A percentile compares a stretch with the other conserved stretches of the same genome.
phyloP scores from a whole-genome alignment of 1,140 invertebrate genomes.

The Lysiphlebus fabarum region DNA sequence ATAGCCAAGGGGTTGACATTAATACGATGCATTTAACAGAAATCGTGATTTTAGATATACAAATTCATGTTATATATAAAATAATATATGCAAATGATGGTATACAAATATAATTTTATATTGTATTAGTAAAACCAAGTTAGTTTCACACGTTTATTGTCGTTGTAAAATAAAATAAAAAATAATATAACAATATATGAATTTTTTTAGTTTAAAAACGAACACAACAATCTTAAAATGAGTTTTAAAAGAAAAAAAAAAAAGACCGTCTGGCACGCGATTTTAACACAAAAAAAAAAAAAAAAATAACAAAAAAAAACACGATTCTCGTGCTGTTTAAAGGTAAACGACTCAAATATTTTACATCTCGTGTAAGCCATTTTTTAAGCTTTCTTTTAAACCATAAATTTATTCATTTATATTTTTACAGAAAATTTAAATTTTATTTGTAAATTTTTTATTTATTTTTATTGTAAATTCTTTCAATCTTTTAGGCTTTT shows the following conservation, averaged over 20 bases:
- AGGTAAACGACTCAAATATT: conserved; percentile 6
- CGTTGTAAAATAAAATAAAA: not conserved
- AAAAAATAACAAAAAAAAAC: conserved; percentile 19
- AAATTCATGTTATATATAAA: no score
- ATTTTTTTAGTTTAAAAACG: conserved; percentile 6
- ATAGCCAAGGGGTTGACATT: not conserved
- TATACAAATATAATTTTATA: not conserved
- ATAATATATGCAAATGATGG: no score
- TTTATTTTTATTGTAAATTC: not conserved
- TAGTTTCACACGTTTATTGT: not conserved
- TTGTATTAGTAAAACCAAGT: not conserved
- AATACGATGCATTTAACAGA: no score
- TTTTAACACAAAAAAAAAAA: not conserved
- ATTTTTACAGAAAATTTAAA: no score
- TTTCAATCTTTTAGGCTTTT: not conserved
- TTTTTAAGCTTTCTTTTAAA: no score
- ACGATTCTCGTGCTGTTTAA: conserved; percentile 4
- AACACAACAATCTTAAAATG: conserved; percentile 11
- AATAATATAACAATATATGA: not conserved
- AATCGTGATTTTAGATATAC: no score
- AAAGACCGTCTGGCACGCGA: conserved; percentile 19
- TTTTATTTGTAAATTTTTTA: not conserved
- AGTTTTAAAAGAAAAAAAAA: conserved; percentile 4
- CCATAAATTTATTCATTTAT: no score
- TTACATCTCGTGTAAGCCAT: no score